A percentile compares a stretch with the other conserved stretches of the same genome.
phyloP scores from a whole-genome alignment of 2,797 vertebrate genomes.

The Callimico goeldii region DNA sequence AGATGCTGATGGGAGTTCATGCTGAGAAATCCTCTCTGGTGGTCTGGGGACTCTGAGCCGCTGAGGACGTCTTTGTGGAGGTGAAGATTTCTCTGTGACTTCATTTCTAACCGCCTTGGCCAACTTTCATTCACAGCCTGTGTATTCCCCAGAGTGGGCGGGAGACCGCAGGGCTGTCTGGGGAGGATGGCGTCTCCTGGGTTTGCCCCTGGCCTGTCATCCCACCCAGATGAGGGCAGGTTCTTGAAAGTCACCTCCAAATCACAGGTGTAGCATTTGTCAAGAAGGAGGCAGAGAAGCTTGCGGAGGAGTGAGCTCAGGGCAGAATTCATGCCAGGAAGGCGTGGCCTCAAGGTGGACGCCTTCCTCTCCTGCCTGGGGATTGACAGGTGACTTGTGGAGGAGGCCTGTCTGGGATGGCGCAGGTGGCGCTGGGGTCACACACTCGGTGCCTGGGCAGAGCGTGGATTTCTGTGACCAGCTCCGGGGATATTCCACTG shows the following conservation, averaged over 20 bases:
- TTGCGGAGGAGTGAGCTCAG: background rate
- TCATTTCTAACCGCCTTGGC: no score
- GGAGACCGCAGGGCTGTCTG: fast-evolving
- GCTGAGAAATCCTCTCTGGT: background rate
- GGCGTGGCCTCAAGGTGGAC: background rate
- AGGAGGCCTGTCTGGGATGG: background rate
- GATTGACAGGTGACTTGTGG: fast-evolving
- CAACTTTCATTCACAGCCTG: fast-evolving
- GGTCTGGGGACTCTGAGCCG: no score
- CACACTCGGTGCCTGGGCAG: fast-evolving
- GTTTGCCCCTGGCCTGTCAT: background rate
- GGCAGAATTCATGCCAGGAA: no score
- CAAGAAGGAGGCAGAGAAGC: background rate
- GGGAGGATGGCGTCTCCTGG: background rate
- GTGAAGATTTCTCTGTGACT: background rate
- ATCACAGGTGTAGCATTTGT: background rate
- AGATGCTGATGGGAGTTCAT: background rate
- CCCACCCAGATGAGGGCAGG: background rate
- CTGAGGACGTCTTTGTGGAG: background rate
- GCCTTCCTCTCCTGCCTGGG: background rate
- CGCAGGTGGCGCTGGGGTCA: background rate
- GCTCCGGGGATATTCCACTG: background rate
- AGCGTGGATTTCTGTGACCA: background rate
- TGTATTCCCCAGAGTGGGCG: background rate
- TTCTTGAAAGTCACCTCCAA: background rate